Percentiles rank a stretch among this genome's conserved stretches.
Conservation (phyloP, 2,113 vertebrate genomes). For the Xenopus laevis region DNA sequence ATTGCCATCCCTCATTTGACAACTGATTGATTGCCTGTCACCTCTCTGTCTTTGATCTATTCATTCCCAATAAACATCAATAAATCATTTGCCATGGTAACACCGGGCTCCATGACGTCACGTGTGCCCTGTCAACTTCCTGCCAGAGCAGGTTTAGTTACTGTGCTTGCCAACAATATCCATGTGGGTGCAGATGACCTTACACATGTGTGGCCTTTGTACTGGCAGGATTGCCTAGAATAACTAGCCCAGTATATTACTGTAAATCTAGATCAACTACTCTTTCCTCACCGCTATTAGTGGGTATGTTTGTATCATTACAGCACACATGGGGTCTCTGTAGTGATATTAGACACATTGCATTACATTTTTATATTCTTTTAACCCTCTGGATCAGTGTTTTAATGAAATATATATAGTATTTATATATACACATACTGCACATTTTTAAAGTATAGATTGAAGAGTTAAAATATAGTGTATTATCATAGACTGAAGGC, state of each 20-base stretch:
- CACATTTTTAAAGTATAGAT: too few species aligned
- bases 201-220: conserved; percentile 20
- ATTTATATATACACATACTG: too few species aligned
- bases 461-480: too few species aligned
- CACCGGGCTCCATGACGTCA: conserved; percentile 82
- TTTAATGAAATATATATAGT: too few species aligned
- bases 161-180: conserved; percentile 46
- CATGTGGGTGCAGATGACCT: conserved; percentile 34
- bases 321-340: neutral
- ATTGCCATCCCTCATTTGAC: conserved; percentile 96
- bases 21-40: conserved; percentile 94
- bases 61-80: conserved; percentile 97
- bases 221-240: neutral
- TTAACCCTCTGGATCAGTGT: too few species aligned
- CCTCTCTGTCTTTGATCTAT: conserved; percentile 93
- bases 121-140: conserved; percentile 70
- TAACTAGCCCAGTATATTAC: neutral
- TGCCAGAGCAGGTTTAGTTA: conserved; percentile 61
- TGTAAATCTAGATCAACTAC: neutral
- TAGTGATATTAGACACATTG: neutral
- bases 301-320: neutral
- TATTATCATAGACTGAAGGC: too few species aligned
- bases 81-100: conserved; percentile 87
- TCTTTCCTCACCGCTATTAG: neutral
- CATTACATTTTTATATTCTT: too few species aligned